phyloP scores from a whole-genome alignment of 2,888 invertebrate species.

The Platycnemis pennipes region DNA sequence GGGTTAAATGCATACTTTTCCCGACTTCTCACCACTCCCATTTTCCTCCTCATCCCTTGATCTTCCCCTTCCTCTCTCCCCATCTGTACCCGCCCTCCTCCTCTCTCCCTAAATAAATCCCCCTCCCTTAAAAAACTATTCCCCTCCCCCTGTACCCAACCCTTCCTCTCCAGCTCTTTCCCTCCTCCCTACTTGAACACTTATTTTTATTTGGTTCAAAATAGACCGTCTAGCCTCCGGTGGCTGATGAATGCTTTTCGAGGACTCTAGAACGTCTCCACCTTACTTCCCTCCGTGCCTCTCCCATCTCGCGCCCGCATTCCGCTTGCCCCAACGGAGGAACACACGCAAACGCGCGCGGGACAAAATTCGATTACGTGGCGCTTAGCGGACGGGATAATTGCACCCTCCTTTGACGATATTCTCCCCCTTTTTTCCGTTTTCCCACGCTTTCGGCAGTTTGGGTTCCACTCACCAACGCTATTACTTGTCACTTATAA shows the following conservation, averaged over 20 bases:
- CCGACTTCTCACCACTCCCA: background rate
- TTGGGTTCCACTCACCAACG: too few species aligned
- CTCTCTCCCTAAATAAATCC: slow-evolving; percentile 26
- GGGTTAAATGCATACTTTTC: background rate
- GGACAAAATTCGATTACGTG: background rate
- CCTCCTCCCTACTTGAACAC: slow-evolving; percentile 24
- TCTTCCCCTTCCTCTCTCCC: background rate
- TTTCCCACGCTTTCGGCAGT: background rate
- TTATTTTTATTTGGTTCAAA: slow-evolving; percentile 39
- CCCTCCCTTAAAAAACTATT: background rate
- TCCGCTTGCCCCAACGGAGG: background rate
- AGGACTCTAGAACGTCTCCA: slow-evolving; percentile 20
- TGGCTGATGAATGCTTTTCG: slow-evolving; percentile 27
- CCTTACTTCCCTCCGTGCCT: background rate
- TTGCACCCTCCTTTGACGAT: background rate
- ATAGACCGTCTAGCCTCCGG: slow-evolving; percentile 26
- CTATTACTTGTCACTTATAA: too few species aligned
- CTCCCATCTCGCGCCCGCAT: background rate
- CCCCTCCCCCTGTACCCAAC: background rate
- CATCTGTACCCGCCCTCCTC: background rate
- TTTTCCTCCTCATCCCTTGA: background rate
- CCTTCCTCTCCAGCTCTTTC: background rate
- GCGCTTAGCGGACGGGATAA: slow-evolving; percentile 14
- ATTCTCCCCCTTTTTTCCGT: background rate
- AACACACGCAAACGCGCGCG: background rate